Evolutionary conservation across 2,888 invertebrate species (phyloP).

Genomic region (Acholoe squamosa): DNA sequence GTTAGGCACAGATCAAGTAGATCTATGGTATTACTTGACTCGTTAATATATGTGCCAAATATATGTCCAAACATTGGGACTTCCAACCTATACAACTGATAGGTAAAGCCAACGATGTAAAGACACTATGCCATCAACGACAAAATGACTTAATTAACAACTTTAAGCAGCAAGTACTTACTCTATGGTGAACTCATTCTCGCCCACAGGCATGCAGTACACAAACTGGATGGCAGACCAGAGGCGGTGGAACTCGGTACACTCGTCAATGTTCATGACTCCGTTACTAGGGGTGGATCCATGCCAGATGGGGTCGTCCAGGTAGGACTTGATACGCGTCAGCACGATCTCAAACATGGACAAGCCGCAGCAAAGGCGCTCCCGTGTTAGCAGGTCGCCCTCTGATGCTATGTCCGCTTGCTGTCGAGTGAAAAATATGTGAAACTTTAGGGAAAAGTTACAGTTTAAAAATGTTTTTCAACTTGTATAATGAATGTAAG

Average conservation of each 20-base stretch:
- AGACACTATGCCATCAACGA: no score
- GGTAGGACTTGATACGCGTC: conserved; percentile 91
- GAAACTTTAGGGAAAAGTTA: background rate
- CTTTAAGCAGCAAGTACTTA: conserved; percentile 84
- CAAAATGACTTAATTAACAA: no score
- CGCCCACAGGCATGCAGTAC: conserved; percentile 97
- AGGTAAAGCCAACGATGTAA: no score
- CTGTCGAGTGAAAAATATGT: conserved; percentile 84
- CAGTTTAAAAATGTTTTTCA: no score
- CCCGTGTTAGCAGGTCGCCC: conserved; percentile 97
- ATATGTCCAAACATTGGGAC: no score
- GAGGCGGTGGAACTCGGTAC: conserved; percentile 95
- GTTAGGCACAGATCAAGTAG: no score
- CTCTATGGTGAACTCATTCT: conserved; percentile 98
- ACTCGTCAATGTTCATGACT: conserved; percentile 97
- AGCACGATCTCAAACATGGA: conserved; percentile 98
- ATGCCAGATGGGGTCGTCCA: conserved; percentile 89
- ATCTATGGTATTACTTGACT: no score
- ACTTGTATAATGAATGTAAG: no score
- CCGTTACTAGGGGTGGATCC: conserved; percentile 91
- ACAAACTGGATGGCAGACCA: conserved; percentile 99
- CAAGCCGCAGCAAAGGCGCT: conserved; percentile 97
- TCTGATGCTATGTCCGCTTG: conserved; percentile 97
- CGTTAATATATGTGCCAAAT: no score
- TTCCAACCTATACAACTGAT: no score